Base-by-base conservation (phyloP, 2,797 vertebrate genomes). In the Triplophysa yarkandensis region DNA sequence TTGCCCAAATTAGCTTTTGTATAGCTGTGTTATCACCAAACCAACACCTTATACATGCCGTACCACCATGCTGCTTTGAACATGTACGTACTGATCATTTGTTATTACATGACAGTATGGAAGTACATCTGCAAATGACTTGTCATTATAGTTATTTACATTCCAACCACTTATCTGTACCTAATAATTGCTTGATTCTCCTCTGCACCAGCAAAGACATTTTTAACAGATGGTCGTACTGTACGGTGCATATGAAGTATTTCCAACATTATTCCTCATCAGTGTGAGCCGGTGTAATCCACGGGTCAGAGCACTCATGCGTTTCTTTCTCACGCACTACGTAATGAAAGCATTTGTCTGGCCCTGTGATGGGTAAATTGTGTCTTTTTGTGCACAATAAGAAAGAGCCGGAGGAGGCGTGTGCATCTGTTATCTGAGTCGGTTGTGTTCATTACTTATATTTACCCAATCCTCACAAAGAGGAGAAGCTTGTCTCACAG, bases 311-410 rank as follows among this genome's bases (percentile, higher is more conserved):
- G 63, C 76, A 36, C 39, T 85, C 73, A 67, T 58, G 60, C 48
- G 68, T 78, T 71, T 69, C 71, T 74, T 60, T 68, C 65, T 69
- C 46, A 44, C 63, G 8, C 48, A 7, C 63, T 44, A 57, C 64
- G 63, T 82, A 84, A 81, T 74, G 76, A 78, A 82, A 85, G 61
- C 63, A 71, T 82, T 81, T 80, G 78, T 83, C 55, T 77, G 66
- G 17, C 74, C 36, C 44, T 21, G 6, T 50, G 54, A 54, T 25
- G 68, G 54, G 54, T 78, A 74, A 80, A 80, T 74, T 72, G 23
- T 74, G 77, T 67, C 73, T 80, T 73, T 39, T 73, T 64, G 46
- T 74, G 62, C 63, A 19, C 44, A 1, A n/a, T 8, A 44, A 65
- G 65, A 68, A 71, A 73, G 17, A 55, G 68, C 67, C 55, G 6